Base-by-base conservation (phyloP, 2,888 invertebrate genomes). In the Melanargia galathea region DNA sequence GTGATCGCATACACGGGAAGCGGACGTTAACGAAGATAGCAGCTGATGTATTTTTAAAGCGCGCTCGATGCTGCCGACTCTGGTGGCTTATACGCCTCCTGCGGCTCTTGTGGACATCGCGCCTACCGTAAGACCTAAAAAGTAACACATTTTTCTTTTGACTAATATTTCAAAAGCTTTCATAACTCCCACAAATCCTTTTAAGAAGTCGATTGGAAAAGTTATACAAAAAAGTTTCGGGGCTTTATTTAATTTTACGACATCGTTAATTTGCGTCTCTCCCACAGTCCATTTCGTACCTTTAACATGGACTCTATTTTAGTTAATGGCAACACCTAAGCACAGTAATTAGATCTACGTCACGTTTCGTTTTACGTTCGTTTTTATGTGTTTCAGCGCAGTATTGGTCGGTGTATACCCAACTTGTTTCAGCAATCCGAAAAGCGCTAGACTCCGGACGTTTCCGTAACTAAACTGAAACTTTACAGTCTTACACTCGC, bases 281-380 rank as follows among this genome's bases (percentile, higher is more conserved):
- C 45, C 22, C 8, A 30, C 51, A 16, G 24, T 22, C 4, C 35
- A 61, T 51, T 64, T 49, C 10, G 18, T 49, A 57, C 38, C 18
- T 64, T 55, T 24, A 57, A 57, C 46, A 64, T 46, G 38, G 33
- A 13, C 13, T 54, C 46, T 48, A 57, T 45, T 55, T 52, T 20
- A 46, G 45, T 13, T 20, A 22, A 46, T 46, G 45, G 45, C 11
- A 46, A 46, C 1, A 22, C 45, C 22, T 2, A n/a, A 46, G 45
- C 13, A 43, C 18, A 6, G 40, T 43, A 46, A 46, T 20, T 46
- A 46, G 22, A 22, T 46, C 7, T 5, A 46, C 22, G 45, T 20
- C 20, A 43, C 43, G 43, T 43, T n/a, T 43, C 43, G 22, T 22
- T 43, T 16, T 16, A 16, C 43, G 43, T 43, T n/a, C 38, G 38